Percentiles rank a stretch among this genome's conserved stretches.
Conservation (phyloP, 2,888 invertebrate genomes). For the Tinea pellionella region DNA sequence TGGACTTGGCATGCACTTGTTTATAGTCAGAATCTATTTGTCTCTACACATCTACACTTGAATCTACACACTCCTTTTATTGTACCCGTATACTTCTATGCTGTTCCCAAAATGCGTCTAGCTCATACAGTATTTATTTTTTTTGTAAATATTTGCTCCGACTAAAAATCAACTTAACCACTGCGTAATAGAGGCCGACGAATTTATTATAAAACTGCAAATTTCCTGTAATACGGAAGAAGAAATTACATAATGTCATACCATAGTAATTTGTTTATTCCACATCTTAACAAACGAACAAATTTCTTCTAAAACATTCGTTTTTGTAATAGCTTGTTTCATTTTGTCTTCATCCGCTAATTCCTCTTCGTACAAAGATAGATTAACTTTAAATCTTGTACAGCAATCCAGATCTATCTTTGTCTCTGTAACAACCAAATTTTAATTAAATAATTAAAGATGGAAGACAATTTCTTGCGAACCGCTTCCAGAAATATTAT, state of each 20-base stretch:
- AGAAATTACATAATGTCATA: slow-evolving; percentile 24
- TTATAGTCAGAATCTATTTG: no score
- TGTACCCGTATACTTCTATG: no score
- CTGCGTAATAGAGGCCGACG: no score
- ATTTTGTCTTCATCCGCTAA: slow-evolving; percentile 70
- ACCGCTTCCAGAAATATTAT: not conserved
- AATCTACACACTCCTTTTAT: no score
- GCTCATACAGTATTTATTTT: no score
- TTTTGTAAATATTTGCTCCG: no score
- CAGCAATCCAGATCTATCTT: slow-evolving; percentile 74
- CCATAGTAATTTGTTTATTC: slow-evolving; percentile 79
- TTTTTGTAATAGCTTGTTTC: slow-evolving; percentile 68
- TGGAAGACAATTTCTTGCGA: not conserved
- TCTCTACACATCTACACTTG: no score
- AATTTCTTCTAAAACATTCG: slow-evolving; percentile 70
- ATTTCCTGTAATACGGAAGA: not conserved
- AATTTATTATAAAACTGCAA: not conserved
- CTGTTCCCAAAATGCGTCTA: no score
- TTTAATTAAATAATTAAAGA: slow-evolving; percentile 15
- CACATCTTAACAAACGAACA: slow-evolving; percentile 75
- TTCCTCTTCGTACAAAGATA: slow-evolving; percentile 67
- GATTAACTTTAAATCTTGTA: slow-evolving; percentile 71
- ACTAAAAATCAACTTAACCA: no score
- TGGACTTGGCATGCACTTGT: no score
- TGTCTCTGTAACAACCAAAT: slow-evolving; percentile 58